Evolutionary conservation across 2,113 vertebrate species (phyloP).

Genomic region (Hemibates koningsi): DNA sequence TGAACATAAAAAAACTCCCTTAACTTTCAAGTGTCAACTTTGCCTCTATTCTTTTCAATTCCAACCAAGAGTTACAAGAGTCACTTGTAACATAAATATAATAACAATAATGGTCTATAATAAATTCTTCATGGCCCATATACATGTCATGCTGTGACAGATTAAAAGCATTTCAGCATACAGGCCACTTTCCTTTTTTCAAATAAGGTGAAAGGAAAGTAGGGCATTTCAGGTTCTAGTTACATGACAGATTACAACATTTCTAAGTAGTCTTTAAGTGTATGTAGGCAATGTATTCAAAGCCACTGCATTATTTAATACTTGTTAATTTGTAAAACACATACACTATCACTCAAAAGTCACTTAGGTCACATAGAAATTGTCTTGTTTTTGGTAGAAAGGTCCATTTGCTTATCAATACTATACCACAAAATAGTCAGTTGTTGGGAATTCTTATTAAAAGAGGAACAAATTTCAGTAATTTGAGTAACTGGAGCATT

Average conservation of each 20-base stretch:
- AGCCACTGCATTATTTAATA: background rate
- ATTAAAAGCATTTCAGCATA: slow-evolving; percentile 19
- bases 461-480: background rate
- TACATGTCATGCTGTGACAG: background rate
- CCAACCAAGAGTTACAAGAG: background rate
- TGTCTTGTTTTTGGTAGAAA: background rate
- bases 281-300: background rate
- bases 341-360: background rate
- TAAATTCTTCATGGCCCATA: background rate
- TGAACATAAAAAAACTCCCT: background rate
- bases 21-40: background rate
- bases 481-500: background rate
- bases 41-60: background rate
- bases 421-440: background rate
- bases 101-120: background rate
- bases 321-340: background rate
- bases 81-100: background rate
- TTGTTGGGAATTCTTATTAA: background rate
- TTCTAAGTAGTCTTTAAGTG: background rate
- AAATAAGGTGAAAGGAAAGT: background rate
- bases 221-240: background rate
- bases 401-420: background rate
- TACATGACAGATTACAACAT: background rate
- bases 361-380: background rate
- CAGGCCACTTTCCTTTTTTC: background rate